phyloP scores from a whole-genome alignment of 2,888 invertebrate species.

The Rhingia campestris region DNA sequence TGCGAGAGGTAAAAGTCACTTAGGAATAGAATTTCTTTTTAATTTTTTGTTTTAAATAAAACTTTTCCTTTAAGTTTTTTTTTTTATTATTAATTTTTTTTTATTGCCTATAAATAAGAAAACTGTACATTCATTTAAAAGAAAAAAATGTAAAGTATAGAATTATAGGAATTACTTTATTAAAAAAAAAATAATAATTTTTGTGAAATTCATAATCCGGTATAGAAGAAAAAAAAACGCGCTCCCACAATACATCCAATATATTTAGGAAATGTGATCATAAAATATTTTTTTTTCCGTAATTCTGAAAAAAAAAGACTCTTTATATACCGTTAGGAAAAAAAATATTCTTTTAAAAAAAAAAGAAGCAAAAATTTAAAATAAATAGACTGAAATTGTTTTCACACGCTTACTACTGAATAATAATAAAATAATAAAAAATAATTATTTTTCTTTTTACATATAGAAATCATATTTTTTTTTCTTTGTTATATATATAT shows the following conservation, averaged over 20 bases:
- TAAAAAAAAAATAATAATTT: constrained; percentile 3
- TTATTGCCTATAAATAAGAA: constrained; percentile 12
- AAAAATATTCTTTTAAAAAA: constrained; percentile 26
- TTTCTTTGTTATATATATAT: constrained; percentile 48
- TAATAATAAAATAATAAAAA: constrained; percentile 36
- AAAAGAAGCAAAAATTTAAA: constrained; percentile 62
- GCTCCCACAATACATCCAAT: neutral
- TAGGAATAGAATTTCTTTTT: constrained; percentile 17
- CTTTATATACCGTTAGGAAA: constrained; percentile 28
- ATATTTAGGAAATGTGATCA: constrained; percentile 53
- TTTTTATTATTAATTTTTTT: constrained; percentile 14
- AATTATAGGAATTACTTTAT: constrained; percentile 44
- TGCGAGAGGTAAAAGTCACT: constrained; percentile 56
- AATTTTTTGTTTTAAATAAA: constrained; percentile 12
- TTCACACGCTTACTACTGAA: constrained; percentile 72
- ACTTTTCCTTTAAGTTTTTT: constrained; percentile 40
- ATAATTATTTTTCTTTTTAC: constrained; percentile 35
- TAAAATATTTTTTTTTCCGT: constrained; percentile 31
- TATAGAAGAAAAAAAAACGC: constrained; percentile 8
- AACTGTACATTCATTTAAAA: constrained; percentile 32
- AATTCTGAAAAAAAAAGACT: neutral
- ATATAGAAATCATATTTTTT: constrained; percentile 42
- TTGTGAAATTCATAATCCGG: constrained; percentile 47
- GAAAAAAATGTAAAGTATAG: constrained; percentile 11
- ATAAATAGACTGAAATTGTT: constrained; percentile 69